Base-by-base conservation (phyloP, 2,888 invertebrate genomes). In the Cheilosia vernalis region DNA sequence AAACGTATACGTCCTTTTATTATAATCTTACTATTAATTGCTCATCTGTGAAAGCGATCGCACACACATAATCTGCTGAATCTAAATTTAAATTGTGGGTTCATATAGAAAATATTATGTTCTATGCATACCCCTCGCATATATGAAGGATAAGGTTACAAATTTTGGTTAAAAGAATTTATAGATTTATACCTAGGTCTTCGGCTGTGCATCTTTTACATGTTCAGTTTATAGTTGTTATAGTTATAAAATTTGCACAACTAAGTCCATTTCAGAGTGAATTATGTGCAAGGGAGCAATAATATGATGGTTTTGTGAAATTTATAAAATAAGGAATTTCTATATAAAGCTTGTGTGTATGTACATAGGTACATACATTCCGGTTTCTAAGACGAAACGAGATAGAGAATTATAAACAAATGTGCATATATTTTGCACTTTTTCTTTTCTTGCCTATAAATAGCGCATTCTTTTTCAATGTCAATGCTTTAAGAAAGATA, bases 81-180 rank as follows among this genome's bases (percentile, higher is more conserved):
- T 66, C 76, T 76, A 76, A 67, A n/a, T 76, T 67, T 76, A 76
- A 67, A 67, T 51, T 51, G n/a, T n/a, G 33, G 27, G 44, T 19
- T 51, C 30, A 51, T 19, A 30, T 37, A 61, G 56, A 44, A 44
- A 47, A 56, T 33, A 69, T 33, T 21, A 69, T 47, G 15, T 69
- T n/a, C 33, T n/a, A 49, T 27, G 58, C 17, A 58, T 58, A 70
- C 15, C 27, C 30, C 42, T 53, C 30, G 17, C 51, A 63, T 47
- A 24, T 64, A 56, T 56, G 40, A 79, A 60, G 58, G 72, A 79
- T 79, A 66, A 72, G 56, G 64, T 79, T 79, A 79, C 79, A 72
- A 37, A 15, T 42, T 58, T 58, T 60, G 17, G 17, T 33, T 37
- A 67, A 37, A n/a, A 33, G 21, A 60, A 51, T 67, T 67, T 60